Percentiles rank a stretch among this genome's conserved stretches.
Evolutionary conservation across 2,888 invertebrate species (phyloP).

Genomic region (Trissolcus japonicus): DNA sequence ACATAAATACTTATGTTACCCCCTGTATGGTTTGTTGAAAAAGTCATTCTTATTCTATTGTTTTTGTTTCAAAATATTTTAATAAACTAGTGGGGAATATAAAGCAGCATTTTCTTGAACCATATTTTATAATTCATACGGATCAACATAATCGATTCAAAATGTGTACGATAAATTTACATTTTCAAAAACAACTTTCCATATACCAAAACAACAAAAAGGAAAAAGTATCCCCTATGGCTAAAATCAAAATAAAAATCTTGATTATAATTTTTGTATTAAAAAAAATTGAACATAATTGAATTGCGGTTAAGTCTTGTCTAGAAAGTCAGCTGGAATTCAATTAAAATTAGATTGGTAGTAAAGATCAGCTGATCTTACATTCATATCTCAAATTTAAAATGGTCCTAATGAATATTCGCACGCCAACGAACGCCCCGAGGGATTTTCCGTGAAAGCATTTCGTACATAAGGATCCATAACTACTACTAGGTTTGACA

Average conservation of each 20-base stretch:
- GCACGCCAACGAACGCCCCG: constrained; percentile 26
- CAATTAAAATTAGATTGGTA: constrained; percentile 31
- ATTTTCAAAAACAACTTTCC: background rate
- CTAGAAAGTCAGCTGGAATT: background rate
- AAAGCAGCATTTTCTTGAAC: too few relatives aligned
- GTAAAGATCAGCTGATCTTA: constrained; percentile 38
- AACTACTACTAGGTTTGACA: constrained; percentile 64
- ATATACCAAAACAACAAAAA: too few relatives aligned
- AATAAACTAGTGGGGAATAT: too few relatives aligned
- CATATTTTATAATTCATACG: too few relatives aligned
- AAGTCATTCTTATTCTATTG: too few relatives aligned
- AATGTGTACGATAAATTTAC: background rate
- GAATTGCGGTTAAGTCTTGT: background rate
- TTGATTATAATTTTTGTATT: background rate
- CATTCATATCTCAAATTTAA: constrained; percentile 42
- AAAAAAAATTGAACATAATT: background rate
- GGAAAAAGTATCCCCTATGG: too few relatives aligned
- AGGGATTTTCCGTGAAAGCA: constrained; percentile 51
- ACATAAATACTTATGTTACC: too few relatives aligned
- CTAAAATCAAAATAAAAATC: background rate
- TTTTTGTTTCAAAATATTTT: too few relatives aligned
- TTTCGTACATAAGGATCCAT: constrained; percentile 64
- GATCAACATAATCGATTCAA: background rate
- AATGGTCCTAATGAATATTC: constrained; percentile 49
- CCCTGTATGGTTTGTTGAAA: too few relatives aligned